A percentile compares a stretch with the other conserved stretches of the same genome.
Conservation (phyloP, 1,140 invertebrate species). For the Harpegnathos saltator region DNA sequence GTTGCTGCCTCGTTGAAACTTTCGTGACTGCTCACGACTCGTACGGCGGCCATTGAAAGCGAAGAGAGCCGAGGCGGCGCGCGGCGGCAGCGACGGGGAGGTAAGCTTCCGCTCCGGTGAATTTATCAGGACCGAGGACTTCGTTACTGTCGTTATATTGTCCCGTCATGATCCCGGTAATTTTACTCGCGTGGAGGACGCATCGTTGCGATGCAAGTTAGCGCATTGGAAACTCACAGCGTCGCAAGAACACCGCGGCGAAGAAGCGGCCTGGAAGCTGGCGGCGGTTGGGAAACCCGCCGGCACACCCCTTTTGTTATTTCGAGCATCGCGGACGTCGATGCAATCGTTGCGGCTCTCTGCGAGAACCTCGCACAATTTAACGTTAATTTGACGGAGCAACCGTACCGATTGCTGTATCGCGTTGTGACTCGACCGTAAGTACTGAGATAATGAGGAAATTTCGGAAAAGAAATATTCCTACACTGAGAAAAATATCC, state of each 20-base stretch:
- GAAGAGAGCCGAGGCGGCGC: conserved; percentile 6
- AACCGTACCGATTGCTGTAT: neutral
- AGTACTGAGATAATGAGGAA: no score
- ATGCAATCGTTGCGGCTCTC: neutral
- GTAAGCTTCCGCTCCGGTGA: conserved; percentile 55
- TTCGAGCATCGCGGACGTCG: conserved; percentile 2
- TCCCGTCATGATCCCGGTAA: conserved; percentile 30
- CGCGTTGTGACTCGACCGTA: no score
- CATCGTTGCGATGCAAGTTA: conserved; percentile 13
- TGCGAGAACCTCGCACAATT: neutral
- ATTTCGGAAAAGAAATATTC: no score
- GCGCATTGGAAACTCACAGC: conserved; percentile 8
- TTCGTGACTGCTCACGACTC: conserved; percentile 51
- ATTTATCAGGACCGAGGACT: conserved; percentile 70
- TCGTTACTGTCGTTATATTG: conserved; percentile 66
- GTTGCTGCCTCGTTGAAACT: conserved; percentile 58
- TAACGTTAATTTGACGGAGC: neutral
- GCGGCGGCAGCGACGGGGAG: no score
- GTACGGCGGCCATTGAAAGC: conserved; percentile 37
- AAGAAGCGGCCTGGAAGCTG: neutral
- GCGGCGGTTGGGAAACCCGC: neutral
- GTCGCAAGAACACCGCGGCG: conserved; percentile 9
- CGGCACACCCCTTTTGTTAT: conserved; percentile 10
- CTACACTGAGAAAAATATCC: no score
- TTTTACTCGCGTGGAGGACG: conserved; percentile 51